These are phyloP conservation scores for Macrosteles quadrilineatus DNA, from an alignment of 1,140 invertebrate species.

Conservation along the genomic window DNA sequence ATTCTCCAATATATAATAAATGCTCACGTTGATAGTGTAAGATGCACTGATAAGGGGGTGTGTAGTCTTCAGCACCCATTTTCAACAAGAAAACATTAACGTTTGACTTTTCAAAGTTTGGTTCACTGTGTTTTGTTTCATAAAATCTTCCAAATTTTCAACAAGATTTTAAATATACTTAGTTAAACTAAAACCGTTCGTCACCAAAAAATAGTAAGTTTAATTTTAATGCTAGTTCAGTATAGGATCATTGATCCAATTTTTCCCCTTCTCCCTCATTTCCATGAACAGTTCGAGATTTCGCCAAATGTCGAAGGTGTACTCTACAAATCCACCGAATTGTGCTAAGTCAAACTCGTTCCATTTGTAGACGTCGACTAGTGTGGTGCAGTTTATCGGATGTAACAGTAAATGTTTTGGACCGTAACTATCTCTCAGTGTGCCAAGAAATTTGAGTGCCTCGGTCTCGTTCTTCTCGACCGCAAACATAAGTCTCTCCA, in stretches of 20 bases:
- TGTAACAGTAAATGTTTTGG: constrained; percentile 1
- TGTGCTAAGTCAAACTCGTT: background rate
- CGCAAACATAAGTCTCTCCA: background rate
- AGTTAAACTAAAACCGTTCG: too few species aligned
- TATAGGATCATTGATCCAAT: background rate
- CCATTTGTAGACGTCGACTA: background rate
- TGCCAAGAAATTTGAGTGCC: background rate
- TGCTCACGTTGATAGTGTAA: too few species aligned
- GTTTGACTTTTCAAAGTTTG: too few species aligned
- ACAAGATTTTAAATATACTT: too few species aligned
- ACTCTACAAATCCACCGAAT: background rate
- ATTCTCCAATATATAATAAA: too few species aligned
- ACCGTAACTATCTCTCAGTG: background rate
- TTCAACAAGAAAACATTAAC: too few species aligned
- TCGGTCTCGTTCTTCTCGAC: background rate
- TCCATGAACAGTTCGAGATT: background rate
- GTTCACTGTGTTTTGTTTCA: too few species aligned
- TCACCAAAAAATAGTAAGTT: too few species aligned
- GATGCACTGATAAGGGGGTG: too few species aligned
- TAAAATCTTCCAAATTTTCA: too few species aligned
- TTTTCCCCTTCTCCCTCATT: background rate
- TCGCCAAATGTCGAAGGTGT: background rate
- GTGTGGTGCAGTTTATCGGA: background rate
- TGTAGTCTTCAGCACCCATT: too few species aligned
- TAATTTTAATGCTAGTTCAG: too few species aligned